A percentile compares a stretch with the other conserved stretches of the same genome.
Evolutionary conservation across 2,797 vertebrate genomes (phyloP).

Genomic region (Odontamblyopus rebecca): DNA sequence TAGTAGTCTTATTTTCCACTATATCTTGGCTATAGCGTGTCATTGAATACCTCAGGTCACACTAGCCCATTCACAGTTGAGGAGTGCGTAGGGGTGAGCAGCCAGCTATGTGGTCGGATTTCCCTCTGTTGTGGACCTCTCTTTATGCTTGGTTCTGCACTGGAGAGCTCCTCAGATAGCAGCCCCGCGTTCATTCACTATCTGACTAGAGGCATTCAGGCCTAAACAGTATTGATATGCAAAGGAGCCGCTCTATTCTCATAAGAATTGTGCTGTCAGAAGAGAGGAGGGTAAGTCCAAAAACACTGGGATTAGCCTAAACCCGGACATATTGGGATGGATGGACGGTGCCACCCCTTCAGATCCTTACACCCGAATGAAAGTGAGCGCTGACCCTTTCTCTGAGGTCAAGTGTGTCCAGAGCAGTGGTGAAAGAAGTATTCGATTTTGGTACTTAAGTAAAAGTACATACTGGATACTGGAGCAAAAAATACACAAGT

Average conservation of each 20-base stretch:
- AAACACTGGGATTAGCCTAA: slow-evolving; percentile 46
- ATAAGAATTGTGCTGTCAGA: slow-evolving; percentile 63
- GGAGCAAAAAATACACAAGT: too few species aligned
- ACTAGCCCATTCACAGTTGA: slow-evolving; percentile 50
- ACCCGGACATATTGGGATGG: slow-evolving; percentile 48
- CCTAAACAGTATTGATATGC: slow-evolving; percentile 83
- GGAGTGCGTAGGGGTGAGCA: slow-evolving; percentile 44
- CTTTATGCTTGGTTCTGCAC: slow-evolving; percentile 70
- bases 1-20: slow-evolving; percentile 48
- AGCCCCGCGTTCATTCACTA: slow-evolving; percentile 81
- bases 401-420: slow-evolving; percentile 81
- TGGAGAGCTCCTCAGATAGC: slow-evolving; percentile 75
- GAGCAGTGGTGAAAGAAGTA: background rate
- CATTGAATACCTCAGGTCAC: slow-evolving; percentile 54
- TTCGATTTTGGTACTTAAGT: too few species aligned
- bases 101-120: slow-evolving; percentile 54
- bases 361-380: slow-evolving; percentile 73
- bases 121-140: slow-evolving; percentile 74
- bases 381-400: slow-evolving; percentile 80
- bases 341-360: slow-evolving; percentile 61
- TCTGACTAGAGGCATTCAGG: slow-evolving; percentile 85
- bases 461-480: too few species aligned
- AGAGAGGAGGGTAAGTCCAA: slow-evolving; percentile 67
- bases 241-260: slow-evolving; percentile 72
- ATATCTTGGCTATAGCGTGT: slow-evolving; percentile 27